Conservation (phyloP, 2,113 vertebrate species). For the Telmatochromis brichardi region DNA sequence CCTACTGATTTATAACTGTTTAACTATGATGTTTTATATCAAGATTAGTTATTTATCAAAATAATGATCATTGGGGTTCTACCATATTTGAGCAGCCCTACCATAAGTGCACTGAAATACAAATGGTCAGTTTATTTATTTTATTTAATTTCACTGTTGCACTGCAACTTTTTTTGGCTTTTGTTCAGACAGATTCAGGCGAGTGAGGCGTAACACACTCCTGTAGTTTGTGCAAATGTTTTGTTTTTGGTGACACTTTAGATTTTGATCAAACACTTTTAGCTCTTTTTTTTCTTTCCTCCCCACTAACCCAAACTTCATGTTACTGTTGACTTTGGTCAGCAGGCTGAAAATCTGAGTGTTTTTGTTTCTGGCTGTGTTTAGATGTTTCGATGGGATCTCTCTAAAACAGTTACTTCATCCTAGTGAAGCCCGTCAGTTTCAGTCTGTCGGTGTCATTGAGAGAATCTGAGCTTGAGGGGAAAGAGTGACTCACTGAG, state of each 20-base stretch:
- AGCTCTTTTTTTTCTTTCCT: neutral
- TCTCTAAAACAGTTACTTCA: neutral
- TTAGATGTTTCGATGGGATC: fast-evolving
- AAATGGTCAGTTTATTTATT: neutral
- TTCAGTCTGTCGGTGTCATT: neutral
- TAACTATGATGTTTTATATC: neutral
- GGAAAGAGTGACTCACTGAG: neutral
- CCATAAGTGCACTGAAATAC: fast-evolving
- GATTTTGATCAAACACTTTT: neutral
- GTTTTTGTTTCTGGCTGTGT: neutral
- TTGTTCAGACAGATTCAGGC: neutral
- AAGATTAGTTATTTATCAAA: neutral
- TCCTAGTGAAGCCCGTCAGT: neutral
- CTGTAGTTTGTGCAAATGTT: neutral
- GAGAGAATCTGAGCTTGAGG: neutral
- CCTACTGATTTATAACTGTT: neutral
- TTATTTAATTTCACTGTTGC: neutral
- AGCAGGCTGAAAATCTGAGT: neutral
- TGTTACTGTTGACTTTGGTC: neutral
- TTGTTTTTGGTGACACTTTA: neutral
- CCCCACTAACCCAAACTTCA: neutral
- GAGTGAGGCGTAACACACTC: neutral
- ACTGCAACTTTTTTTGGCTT: neutral
- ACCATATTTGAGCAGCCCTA: neutral
- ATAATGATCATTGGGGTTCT: neutral